Conservation (phyloP, 2,888 invertebrate species). For the Lepeophtheirus nordmannii region DNA sequence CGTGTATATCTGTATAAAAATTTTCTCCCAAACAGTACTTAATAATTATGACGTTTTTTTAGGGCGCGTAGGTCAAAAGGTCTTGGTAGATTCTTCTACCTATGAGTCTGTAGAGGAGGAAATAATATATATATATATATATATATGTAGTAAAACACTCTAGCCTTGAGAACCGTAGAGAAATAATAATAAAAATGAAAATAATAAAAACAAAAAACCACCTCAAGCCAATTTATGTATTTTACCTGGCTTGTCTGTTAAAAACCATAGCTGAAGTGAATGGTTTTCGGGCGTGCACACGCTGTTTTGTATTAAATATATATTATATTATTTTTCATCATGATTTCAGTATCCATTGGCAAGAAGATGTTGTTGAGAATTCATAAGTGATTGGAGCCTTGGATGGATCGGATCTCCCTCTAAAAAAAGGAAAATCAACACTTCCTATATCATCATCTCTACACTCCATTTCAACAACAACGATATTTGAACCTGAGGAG, state of each 20-base stretch:
- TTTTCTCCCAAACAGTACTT: neutral
- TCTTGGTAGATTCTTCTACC: neutral
- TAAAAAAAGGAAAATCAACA: too few species aligned
- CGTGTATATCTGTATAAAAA: neutral
- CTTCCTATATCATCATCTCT: too few species aligned
- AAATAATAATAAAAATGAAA: too few species aligned
- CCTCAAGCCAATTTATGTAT: neutral
- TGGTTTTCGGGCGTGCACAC: conserved; percentile 3
- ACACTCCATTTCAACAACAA: too few species aligned
- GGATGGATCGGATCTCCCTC: too few species aligned
- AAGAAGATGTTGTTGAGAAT: neutral
- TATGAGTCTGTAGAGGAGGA: too few species aligned
- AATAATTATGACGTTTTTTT: conserved; percentile 4
- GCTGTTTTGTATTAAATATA: neutral
- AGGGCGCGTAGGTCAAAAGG: conserved; percentile 6
- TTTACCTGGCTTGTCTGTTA: conserved; percentile 5
- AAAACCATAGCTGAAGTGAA: neutral
- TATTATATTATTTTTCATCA: neutral
- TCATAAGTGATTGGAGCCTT: neutral
- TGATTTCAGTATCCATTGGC: neutral
- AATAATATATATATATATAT: too few species aligned
- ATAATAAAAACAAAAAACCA: neutral
- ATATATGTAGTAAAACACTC: too few species aligned
- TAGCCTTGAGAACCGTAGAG: too few species aligned
- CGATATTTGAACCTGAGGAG: too few species aligned